Evolutionary conservation across 2,113 vertebrate species (phyloP).

Genomic region (Psettodes erumei): DNA sequence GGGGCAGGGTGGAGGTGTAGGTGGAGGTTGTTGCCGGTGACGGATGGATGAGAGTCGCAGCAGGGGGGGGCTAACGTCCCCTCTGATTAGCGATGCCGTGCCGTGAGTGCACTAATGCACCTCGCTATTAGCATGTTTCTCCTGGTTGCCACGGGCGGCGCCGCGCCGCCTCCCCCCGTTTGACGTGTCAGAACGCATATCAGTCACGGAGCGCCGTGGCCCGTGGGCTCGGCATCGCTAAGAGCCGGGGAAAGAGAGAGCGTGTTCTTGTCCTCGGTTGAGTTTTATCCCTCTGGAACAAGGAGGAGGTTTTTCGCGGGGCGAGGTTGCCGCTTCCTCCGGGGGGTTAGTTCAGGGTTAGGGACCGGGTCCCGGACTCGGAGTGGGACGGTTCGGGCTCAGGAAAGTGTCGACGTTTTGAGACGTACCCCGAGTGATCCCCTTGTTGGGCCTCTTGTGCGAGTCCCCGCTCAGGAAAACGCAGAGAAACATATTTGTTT

Average conservation of each 20-base stretch:
- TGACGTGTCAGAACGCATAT: slow-evolving; percentile 79
- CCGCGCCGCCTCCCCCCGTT: slow-evolving; percentile 59
- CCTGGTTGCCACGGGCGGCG: slow-evolving; percentile 81
- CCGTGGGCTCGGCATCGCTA: slow-evolving; percentile 50
- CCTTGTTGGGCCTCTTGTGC: no score
- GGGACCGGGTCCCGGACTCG: background rate
- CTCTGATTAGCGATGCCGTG: slow-evolving; percentile 72
- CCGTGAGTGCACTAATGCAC: slow-evolving; percentile 82
- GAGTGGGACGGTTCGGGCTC: background rate
- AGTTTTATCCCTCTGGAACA: slow-evolving; percentile 58
- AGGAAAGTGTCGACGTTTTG: background rate
- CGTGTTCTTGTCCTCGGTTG: slow-evolving; percentile 53
- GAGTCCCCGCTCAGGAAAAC: no score
- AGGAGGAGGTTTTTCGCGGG: slow-evolving; percentile 45
- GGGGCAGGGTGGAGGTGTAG: background rate
- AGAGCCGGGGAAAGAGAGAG: slow-evolving; percentile 37
- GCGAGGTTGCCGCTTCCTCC: slow-evolving; percentile 33
- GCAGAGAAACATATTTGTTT: background rate
- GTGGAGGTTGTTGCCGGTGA: slow-evolving; percentile 4
- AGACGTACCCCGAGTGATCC: background rate
- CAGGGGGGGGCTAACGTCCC: slow-evolving; percentile 67
- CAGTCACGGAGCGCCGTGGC: slow-evolving; percentile 66
- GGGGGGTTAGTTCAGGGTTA: slow-evolving; percentile 22
- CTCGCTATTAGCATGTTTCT: slow-evolving; percentile 83
- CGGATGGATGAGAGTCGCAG: slow-evolving; percentile 19